These are phyloP conservation scores for Nylanderia fulva DNA, from an alignment of 1,140 invertebrate species.

Conservation along the genomic window DNA sequence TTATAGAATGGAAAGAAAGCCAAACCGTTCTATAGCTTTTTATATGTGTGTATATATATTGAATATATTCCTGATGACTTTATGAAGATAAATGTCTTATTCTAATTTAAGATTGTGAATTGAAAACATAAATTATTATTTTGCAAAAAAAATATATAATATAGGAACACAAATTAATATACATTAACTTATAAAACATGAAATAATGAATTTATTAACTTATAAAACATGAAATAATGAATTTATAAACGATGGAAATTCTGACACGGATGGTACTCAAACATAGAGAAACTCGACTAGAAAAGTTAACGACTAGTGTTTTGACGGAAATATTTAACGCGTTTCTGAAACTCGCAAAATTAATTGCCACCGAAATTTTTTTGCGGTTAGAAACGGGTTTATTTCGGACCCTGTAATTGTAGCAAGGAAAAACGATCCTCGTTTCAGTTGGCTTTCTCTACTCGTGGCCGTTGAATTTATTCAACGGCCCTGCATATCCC, in stretches of 20 bases:
- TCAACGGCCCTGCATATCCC: neutral
- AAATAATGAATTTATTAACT: slow-evolving; percentile 9
- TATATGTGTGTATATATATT: too few species aligned
- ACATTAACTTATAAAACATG: neutral
- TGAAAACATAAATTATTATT: neutral
- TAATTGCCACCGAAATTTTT: slow-evolving; percentile 26
- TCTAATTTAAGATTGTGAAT: neutral
- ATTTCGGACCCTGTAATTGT: slow-evolving; percentile 26
- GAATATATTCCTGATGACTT: neutral
- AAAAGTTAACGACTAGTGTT: slow-evolving; percentile 1
- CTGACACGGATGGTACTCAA: neutral
- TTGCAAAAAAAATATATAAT: neutral
- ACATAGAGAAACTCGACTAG: neutral
- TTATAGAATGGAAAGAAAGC: neutral
- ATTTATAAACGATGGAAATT: neutral
- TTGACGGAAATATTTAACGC: slow-evolving; percentile 4
- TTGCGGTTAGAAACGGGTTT: slow-evolving; percentile 1
- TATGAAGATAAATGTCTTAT: neutral
- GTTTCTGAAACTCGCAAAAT: slow-evolving; percentile 23
- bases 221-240: neutral
- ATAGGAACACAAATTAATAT: neutral
- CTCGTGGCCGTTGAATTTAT: slow-evolving; percentile 41
- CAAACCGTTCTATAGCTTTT: neutral
- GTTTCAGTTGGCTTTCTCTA: slow-evolving; percentile 37
- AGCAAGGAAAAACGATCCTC: slow-evolving; percentile 29